Evolutionary conservation across 2,888 invertebrate species (phyloP).

Genomic region (Noctua fimbriata): DNA sequence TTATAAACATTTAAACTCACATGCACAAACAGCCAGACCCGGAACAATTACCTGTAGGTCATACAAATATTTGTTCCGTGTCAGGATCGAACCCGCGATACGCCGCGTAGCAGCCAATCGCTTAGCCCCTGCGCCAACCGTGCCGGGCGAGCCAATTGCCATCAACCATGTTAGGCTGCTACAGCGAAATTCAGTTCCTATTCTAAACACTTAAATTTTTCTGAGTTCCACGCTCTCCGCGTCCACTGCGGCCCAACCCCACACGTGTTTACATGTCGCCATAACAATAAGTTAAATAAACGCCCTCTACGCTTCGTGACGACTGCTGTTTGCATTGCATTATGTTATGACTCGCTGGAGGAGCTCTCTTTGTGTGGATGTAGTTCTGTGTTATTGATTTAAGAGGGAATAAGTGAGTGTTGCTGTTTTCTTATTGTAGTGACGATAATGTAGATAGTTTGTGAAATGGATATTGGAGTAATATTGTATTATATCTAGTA

Average conservation of each 20-base stretch:
- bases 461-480: constrained; percentile 6
- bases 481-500: background rate
- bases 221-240: constrained; percentile 22
- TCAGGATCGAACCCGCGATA: background rate
- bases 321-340: constrained; percentile 70
- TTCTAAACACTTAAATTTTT: background rate
- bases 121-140: background rate
- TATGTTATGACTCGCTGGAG: constrained; percentile 62
- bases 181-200: background rate
- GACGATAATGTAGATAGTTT: constrained; percentile 12
- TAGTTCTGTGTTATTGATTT: constrained; percentile 60
- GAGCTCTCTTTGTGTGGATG: constrained; percentile 47
- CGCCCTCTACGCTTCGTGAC: constrained; percentile 67
- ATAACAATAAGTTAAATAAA: constrained; percentile 74
- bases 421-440: constrained; percentile 36
- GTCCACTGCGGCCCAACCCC: constrained; percentile 48
- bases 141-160: background rate
- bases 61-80: background rate
- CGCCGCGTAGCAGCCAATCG: background rate
- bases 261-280: constrained; percentile 67
- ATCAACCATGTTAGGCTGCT: background rate
- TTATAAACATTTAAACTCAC: background rate
- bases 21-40: background rate
- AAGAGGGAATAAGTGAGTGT: constrained; percentile 37
- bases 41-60: background rate